Percentiles rank a stretch among this genome's conserved stretches.
Conservation (phyloP, 2,888 invertebrate genomes). For the Azorinus chamasolen region DNA sequence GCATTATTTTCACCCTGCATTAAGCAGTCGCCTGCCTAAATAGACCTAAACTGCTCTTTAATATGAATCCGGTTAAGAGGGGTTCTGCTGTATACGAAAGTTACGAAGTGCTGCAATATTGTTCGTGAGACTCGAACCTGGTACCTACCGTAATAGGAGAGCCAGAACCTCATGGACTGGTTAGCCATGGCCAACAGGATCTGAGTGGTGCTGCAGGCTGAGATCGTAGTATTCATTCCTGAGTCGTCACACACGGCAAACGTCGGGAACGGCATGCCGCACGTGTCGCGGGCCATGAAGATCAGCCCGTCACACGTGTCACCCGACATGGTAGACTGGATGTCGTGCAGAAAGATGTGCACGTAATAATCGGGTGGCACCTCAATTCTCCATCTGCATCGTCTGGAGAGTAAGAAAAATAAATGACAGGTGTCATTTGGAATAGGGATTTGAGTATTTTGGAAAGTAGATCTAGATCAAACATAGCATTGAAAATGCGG, state of each 20-base stretch:
- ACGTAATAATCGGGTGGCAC: conserved; percentile 48
- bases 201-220: conserved; percentile 42
- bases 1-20: no score
- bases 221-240: conserved; percentile 25
- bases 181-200: conserved; percentile 31
- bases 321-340: conserved; percentile 9
- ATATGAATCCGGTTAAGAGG: no score
- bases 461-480: no score
- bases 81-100: no score
- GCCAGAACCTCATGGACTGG: conserved; percentile 48
- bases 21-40: no score
- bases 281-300: conserved; percentile 33
- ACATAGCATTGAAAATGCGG: no score
- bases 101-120: no score
- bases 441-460: no score
- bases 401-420: conserved; percentile 12
- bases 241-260: conserved; percentile 48
- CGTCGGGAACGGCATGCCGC: conserved; percentile 49
- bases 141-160: conserved; percentile 61
- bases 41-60: no score
- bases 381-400: conserved; percentile 53
- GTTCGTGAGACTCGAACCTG: no score
- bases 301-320: conserved; percentile 43
- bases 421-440: background rate
- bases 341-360: conserved; percentile 59